Evolutionary conservation across 2,113 vertebrate genomes (phyloP).

Genomic region (Orcinus orca): DNA sequence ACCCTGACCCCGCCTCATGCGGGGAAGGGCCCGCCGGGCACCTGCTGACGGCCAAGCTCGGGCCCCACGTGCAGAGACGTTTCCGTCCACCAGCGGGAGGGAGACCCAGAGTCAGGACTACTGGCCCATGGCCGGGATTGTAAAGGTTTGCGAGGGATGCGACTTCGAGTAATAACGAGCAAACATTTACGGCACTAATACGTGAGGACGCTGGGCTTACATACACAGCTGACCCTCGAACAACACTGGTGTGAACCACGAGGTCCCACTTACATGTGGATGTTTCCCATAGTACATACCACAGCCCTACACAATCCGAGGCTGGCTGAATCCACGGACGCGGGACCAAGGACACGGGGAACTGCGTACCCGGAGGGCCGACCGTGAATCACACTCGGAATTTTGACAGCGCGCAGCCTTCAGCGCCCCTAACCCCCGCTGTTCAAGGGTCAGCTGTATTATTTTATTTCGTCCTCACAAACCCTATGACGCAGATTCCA

Average conservation of each 20-base stretch:
- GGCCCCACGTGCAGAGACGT: not conserved
- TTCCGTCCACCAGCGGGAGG: not conserved
- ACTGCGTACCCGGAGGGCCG: fast-evolving
- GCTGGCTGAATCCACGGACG: not conserved
- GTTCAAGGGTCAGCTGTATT: not conserved
- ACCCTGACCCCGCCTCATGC: fast-evolving
- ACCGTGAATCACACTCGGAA: not conserved
- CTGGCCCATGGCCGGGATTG: fast-evolving
- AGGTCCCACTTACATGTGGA: not conserved
- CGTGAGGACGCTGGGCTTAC: fast-evolving
- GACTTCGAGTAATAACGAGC: fast-evolving
- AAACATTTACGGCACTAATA: fast-evolving
- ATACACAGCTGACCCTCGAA: not conserved
- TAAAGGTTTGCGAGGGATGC: not conserved
- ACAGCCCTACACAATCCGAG: not conserved
- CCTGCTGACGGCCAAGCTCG: fast-evolving
- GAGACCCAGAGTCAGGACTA: not conserved
- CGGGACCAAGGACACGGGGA: no score
- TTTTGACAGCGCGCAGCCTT: fast-evolving
- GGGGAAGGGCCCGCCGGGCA: not conserved
- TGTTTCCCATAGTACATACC: no score
- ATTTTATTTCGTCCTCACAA: not conserved
- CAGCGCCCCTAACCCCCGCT: not conserved
- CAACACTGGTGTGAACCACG: not conserved
- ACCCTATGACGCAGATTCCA: not conserved